These are phyloP conservation scores for Anhinga rufa DNA, from an alignment of 2,113 vertebrate genomes.

Conservation along the genomic window DNA sequence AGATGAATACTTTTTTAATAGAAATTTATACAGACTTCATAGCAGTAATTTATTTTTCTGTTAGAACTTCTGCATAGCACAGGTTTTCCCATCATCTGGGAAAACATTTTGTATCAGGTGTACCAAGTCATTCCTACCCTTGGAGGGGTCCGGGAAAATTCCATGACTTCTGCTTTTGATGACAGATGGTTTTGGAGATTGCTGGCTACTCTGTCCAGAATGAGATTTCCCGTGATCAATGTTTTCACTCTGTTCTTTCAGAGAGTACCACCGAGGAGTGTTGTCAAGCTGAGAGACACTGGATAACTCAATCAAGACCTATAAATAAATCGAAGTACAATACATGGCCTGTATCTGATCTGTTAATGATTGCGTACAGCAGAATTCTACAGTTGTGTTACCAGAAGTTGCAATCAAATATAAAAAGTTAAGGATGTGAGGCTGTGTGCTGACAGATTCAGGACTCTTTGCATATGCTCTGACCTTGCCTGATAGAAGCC, in stretches of 20 bases:
- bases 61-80: background rate
- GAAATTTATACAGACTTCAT: background rate
- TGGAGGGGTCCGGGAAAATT: constrained; percentile 95
- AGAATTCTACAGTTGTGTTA: background rate
- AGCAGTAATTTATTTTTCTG: background rate
- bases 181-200: constrained; percentile 91
- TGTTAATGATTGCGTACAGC: background rate
- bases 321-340: background rate
- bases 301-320: constrained; percentile 96
- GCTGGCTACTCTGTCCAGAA: constrained; percentile 81
- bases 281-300: constrained; percentile 90
- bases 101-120: constrained; percentile 6
- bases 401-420: background rate
- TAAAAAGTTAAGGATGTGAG: background rate
- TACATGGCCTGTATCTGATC: background rate
- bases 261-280: constrained; percentile 88
- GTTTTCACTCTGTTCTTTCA: constrained; percentile 94
- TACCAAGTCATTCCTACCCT: constrained; percentile 81
- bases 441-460: background rate
- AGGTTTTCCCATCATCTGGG: background rate
- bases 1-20: background rate
- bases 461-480: background rate
- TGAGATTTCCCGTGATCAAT: constrained; percentile 87
- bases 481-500: background rate
- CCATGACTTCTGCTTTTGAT: constrained; percentile 99